These are phyloP conservation scores for Frankliniella intonsa DNA, from an alignment of 2,888 invertebrate species.

Conservation along the genomic window DNA sequence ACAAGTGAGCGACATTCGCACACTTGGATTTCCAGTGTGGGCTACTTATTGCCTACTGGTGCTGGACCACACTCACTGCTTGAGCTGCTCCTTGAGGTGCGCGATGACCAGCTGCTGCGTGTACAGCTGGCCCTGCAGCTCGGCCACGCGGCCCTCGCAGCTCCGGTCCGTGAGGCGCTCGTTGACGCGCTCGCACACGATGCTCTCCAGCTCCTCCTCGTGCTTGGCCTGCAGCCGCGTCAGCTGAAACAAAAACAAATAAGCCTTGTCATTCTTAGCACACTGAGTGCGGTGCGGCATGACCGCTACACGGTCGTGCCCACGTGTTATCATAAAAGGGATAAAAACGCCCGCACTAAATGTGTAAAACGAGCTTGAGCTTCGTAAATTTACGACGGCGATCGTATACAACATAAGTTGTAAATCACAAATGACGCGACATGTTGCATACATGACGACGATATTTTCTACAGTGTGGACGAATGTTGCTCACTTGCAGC, in stretches of 20 bases:
- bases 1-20: too few species aligned
- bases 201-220: constrained; percentile 46
- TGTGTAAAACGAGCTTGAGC: too few species aligned
- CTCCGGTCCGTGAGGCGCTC: constrained; percentile 36
- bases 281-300: background rate
- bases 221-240: constrained; percentile 47
- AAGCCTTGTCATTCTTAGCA: background rate
- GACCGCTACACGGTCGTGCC: background rate
- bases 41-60: too few species aligned
- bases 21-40: too few species aligned
- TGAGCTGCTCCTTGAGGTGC: constrained; percentile 43
- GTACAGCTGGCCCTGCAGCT: constrained; percentile 59
- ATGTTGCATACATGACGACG: too few species aligned
- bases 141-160: constrained; percentile 41
- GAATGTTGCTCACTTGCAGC: too few species aligned
- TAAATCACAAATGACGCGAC: too few species aligned
- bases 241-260: constrained; percentile 39
- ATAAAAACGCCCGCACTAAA: too few species aligned
- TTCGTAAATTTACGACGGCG: too few species aligned
- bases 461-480: too few species aligned
- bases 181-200: constrained; percentile 46
- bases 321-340: too few species aligned
- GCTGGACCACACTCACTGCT: constrained; percentile 42
- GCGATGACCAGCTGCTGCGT: constrained; percentile 51
- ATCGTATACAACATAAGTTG: too few species aligned